Conservation (phyloP, 2,797 vertebrate genomes). For the Trachops cirrhosus region DNA sequence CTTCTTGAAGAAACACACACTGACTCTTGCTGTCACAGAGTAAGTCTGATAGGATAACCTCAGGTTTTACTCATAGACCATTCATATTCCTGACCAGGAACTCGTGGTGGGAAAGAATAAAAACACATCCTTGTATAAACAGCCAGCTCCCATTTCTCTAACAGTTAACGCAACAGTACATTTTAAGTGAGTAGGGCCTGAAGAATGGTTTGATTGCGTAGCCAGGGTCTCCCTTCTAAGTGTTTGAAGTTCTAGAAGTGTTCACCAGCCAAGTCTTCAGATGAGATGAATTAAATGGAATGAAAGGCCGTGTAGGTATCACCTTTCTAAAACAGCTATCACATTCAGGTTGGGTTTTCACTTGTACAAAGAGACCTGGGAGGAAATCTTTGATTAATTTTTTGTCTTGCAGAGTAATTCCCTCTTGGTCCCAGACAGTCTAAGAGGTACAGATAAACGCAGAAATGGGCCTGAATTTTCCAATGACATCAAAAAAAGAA, state of each 20-base stretch:
- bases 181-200: constrained; percentile 51
- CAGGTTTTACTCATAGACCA: background rate
- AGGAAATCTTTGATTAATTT: constrained; percentile 71
- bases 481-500: constrained; percentile 89
- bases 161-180: constrained; percentile 40
- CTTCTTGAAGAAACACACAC: background rate
- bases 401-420: constrained; percentile 87
- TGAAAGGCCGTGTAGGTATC: constrained; percentile 51
- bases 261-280: constrained; percentile 63
- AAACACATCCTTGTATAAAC: constrained; percentile 45
- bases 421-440: constrained; percentile 84
- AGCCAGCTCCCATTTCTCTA: background rate
- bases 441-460: constrained; percentile 87
- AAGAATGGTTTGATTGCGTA: constrained; percentile 45
- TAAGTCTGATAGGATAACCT: background rate
- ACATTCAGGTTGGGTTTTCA: constrained; percentile 66
- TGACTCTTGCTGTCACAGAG: background rate
- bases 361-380: constrained; percentile 46
- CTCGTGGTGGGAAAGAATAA: background rate
- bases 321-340: constrained; percentile 62
- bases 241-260: constrained; percentile 20
- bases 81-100: constrained; percentile 36
- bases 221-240: constrained; percentile 50
- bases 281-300: constrained; percentile 57
- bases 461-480: constrained; percentile 89